Base-by-base conservation (phyloP, 2,888 invertebrate genomes). In the Trachelus iudaicus region DNA sequence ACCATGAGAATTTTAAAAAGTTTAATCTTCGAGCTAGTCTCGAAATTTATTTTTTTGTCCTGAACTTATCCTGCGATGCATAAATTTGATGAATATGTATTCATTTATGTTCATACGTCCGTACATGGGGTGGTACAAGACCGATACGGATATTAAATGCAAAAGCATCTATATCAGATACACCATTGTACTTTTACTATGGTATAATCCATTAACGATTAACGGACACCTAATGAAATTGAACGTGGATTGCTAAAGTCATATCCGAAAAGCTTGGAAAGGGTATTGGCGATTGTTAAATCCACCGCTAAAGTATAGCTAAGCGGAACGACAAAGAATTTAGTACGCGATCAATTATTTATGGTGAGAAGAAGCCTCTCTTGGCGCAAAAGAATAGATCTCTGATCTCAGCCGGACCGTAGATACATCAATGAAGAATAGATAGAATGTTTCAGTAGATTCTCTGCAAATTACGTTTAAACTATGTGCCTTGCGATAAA, bases 211-310 rank as follows among this genome's bases (percentile, higher is more conserved):
- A 81, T 84, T 85, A 82, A 84, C 81, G 81, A 85, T 84, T 81
- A 84, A 84, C 84, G 79, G 85, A 85, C 75, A 83, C 75, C 81
- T 85, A 85, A 85, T 85, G 84, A 83, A 85, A 85, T 79, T 80
- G 80, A 83, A 80, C 79, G 71, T 37, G 23, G 23, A 23, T 56
- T 9, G 23, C 23, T 56, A 23, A 56, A 2, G 23, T 56, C 23
- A 56, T 56, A 56, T 56, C 23, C 9, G 56, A 23, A 23, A 23
- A 56, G 56, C 23, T 56, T 23, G 9, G 56, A 56, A 56, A 56
- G 23, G 23, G 23, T 6, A 56, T 23, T 56, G 23, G 15, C 56
- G 56, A 9, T 56, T 56, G 23, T 23, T 56, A 56, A 56, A 23
- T 56, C 9, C 9, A 56, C 23, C 56, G 1, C 56, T 23, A 56